These are phyloP conservation scores for Leptestheria dahalacensis DNA, from an alignment of 1,140 invertebrate species.

Conservation along the genomic window DNA sequence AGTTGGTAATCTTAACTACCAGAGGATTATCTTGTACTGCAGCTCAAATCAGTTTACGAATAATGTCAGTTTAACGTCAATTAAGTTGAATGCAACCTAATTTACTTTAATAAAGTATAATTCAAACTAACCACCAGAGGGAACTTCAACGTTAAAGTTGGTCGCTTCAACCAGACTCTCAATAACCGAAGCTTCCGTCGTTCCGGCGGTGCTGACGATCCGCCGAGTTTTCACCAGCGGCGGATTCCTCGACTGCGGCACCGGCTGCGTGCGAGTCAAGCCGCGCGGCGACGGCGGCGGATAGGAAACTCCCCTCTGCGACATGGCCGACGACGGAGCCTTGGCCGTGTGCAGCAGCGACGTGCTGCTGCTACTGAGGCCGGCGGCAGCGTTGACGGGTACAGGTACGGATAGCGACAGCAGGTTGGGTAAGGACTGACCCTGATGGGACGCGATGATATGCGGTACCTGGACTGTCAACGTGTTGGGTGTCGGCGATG, in stretches of 20 bases:
- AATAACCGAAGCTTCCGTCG: neutral
- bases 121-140: neutral
- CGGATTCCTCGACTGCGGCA: conserved; percentile 53
- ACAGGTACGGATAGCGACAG: conserved; percentile 14
- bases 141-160: conserved; percentile 11
- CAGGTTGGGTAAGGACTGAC: conserved; percentile 56
- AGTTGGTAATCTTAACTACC: too few species aligned
- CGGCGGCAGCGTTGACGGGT: conserved; percentile 2
- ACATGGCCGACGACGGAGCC: conserved; percentile 10
- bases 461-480: conserved; percentile 51
- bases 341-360: neutral
- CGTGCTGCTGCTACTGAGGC: neutral
- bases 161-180: conserved; percentile 8
- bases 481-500: conserved; percentile 44
- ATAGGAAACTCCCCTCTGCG: conserved; percentile 47
- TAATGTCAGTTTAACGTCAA: too few species aligned
- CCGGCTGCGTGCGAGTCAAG: conserved; percentile 46
- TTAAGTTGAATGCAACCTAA: too few species aligned
- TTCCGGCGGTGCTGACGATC: conserved; percentile 23
- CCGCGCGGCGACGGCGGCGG: conserved; percentile 57
- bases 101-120: too few species aligned
- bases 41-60: too few species aligned
- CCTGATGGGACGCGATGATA: conserved; percentile 37
- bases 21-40: too few species aligned
- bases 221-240: conserved; percentile 53